A percentile compares a stretch with the other conserved stretches of the same genome.
Evolutionary conservation across 53 echinoderm and acorn worm genomes (phyloP).

Genomic region (Holothuria scabra): DNA sequence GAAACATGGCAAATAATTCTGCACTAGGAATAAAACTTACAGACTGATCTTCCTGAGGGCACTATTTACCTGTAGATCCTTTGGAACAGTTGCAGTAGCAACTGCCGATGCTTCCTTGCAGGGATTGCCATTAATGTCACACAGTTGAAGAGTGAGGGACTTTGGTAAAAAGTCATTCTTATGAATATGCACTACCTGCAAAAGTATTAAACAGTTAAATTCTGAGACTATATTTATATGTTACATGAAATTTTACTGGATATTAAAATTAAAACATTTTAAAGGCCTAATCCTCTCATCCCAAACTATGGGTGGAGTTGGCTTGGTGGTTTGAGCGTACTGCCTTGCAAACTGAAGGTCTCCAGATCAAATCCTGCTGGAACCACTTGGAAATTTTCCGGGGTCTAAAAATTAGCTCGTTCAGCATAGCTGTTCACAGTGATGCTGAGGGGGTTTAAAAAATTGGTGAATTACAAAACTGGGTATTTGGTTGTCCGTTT

Average conservation of each 20-base stretch:
- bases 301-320: too few relatives aligned
- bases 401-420: too few relatives aligned
- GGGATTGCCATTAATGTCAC: slow-evolving; percentile 72
- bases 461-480: too few relatives aligned
- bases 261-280: too few relatives aligned
- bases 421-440: too few relatives aligned
- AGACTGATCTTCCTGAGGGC: not conserved
- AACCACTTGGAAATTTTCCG: too few relatives aligned
- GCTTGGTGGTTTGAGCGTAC: too few relatives aligned
- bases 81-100: slow-evolving; percentile 43
- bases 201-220: not conserved
- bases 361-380: too few relatives aligned
- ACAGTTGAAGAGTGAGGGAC: slow-evolving; percentile 72
- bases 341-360: too few relatives aligned
- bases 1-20: not conserved
- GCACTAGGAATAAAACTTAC: not conserved
- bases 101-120: slow-evolving; percentile 62
- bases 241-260: not conserved
- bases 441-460: too few relatives aligned
- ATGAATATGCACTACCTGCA: slow-evolving; percentile 49
- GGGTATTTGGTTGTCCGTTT: too few relatives aligned
- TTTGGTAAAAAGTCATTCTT: slow-evolving; percentile 63
- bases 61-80: slow-evolving; percentile 64
- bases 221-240: not conserved
- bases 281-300: too few relatives aligned